Base-by-base conservation (phyloP, 2,797 vertebrate genomes). In the Enteromius anoplus region DNA sequence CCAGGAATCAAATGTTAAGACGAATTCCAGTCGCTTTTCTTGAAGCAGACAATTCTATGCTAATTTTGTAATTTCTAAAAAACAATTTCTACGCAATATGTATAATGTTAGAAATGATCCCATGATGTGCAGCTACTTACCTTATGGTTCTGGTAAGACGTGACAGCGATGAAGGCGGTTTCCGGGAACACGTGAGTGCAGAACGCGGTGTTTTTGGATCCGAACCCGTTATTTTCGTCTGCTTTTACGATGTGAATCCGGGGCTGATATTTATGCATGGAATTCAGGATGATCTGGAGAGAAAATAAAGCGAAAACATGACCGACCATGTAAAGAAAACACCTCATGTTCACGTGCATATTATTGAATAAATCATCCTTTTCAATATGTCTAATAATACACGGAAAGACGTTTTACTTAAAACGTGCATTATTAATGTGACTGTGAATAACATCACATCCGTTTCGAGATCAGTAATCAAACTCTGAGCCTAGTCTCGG, bases 231-330 rank as follows among this genome's bases (percentile, higher is more conserved):
- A 85, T 99, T 99, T 91, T 99, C 98, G 75, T 99, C 98, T 0
- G 98, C 98, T 88, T 99, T 99, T 79, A 99, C 98, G 10, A 99
- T 99, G 92, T 99, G 98, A 83, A 99, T 97, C 91, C 98, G 92
- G 69, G 98, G 98, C 84, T 99, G 98, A 79, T 99, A 99, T 78
- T 99, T 99, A 92, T 99, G 98, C 98, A 99, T 99, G 64, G 98
- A 99, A 89, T 99, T 99, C n/a, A 99, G 91, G 88, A 99, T 99
- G 88, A 99, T 99, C 98, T 99, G 70, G 69, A 21, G 47, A 49
- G 83, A 81, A 71, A 40, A 5, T 8, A 26, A 2, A 8, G 19
- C 11, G 45, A 26, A 78, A 69, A 49, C 12, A 51, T 8, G 40
- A 70, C 47, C 32, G 62, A 42, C 15, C 29, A 0, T 32, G 60